These are phyloP conservation scores for Apostichopus leukothele DNA, from an alignment of 53 echinoderm and acorn worm genomes.

Conservation along the genomic window DNA sequence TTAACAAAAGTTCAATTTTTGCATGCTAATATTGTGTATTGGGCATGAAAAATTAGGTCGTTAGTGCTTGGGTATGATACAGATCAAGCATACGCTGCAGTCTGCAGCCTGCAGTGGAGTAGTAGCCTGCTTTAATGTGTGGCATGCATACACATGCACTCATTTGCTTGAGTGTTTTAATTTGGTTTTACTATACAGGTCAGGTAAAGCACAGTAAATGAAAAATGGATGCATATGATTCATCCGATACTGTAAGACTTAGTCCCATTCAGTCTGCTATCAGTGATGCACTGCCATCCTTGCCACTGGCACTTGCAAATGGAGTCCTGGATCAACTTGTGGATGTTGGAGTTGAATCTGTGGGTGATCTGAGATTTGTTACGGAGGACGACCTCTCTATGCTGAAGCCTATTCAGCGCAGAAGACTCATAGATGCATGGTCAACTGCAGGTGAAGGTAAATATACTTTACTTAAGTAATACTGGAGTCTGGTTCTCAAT, in stretches of 20 bases:
- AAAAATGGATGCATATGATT: neutral
- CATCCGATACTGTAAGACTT: constrained; percentile 13
- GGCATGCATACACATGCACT: neutral
- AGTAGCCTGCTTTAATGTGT: constrained; percentile 9
- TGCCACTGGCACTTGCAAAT: constrained; percentile 14
- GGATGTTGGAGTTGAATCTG: neutral
- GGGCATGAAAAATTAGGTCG: neutral
- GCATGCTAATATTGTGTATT: too few species aligned
- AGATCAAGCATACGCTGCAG: neutral
- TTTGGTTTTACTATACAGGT: too few species aligned
- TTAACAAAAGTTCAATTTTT: too few species aligned
- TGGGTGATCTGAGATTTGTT: constrained; percentile 2
- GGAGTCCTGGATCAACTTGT: constrained; percentile 6
- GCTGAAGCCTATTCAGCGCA: constrained; percentile 14
- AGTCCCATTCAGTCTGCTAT: constrained; percentile 9
- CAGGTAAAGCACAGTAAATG: too few species aligned
- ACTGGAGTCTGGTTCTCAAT: too few species aligned
- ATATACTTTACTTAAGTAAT: neutral
- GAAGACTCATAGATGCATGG: neutral
- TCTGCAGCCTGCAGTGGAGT: neutral
- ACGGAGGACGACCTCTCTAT: constrained; percentile 14
- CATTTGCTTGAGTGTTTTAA: too few species aligned
- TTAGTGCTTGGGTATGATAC: constrained; percentile 13
- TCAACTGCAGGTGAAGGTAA: constrained; percentile 11
- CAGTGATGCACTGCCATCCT: constrained; percentile 14